phyloP scores from a whole-genome alignment of 2,888 invertebrate species.

The Macrophya alboannulata region DNA sequence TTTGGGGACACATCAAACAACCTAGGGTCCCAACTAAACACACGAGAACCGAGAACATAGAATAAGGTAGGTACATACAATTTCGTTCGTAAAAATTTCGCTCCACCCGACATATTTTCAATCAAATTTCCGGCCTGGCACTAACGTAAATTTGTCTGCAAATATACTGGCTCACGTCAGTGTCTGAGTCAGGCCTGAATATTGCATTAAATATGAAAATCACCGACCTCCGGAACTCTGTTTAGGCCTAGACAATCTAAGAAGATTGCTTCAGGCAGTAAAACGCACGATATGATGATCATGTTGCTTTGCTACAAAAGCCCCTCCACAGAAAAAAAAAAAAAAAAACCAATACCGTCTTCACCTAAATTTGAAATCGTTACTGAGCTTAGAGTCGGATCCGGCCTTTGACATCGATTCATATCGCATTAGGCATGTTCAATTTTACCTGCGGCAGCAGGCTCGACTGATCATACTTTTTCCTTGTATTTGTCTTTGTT shows the following conservation, averaged over 20 bases:
- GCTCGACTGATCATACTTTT: neutral
- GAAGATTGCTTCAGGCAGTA: neutral
- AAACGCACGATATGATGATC: neutral
- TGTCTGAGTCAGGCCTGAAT: slow-evolving; percentile 9
- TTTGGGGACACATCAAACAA: slow-evolving; percentile 27
- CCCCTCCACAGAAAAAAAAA: too few relatives aligned
- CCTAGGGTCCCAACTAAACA: neutral
- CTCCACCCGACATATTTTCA: neutral
- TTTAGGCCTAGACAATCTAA: neutral
- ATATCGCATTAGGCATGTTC: neutral
- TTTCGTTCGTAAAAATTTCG: neutral
- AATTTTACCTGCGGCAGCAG: neutral
- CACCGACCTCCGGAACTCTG: neutral
- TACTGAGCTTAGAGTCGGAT: neutral
- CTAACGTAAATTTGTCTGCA: neutral
- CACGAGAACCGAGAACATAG: neutral
- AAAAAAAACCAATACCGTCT: neutral
- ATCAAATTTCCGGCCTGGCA: slow-evolving; percentile 20
- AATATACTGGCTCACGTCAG: neutral
- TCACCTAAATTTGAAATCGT: neutral
- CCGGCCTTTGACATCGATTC: neutral
- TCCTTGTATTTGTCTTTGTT: neutral
- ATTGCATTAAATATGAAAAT: slow-evolving; percentile 11
- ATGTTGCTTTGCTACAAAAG: neutral
- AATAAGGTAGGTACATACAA: neutral